Evolutionary conservation across 2,797 vertebrate species (phyloP), one percentile per base, ranked within the genome.

Genomic region (Danio albolineatus): DNA sequence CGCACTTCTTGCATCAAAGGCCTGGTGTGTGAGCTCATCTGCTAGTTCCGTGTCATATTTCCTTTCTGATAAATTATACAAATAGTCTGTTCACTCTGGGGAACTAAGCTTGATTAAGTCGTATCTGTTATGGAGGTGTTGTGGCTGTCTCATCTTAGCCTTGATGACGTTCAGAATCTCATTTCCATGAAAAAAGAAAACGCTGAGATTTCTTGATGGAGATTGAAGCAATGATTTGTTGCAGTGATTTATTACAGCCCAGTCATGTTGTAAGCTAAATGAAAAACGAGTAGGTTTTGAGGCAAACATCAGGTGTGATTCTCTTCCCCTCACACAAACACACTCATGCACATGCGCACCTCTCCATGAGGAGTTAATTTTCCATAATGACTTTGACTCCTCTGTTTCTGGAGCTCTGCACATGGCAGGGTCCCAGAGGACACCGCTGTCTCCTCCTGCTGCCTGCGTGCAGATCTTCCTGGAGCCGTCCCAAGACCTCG

Each of bases 321-420:
- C 66, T 74, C 59, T 43, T 49, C 36, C 51, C 39, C 59, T 39
- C 78, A 77, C 66, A 80, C 69, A 76, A 57, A 66, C 67, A 76
- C n/a, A 12, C n/a, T 61, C 46, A 9, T 7, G 28, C 62, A 61
- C 9, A 76, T 38, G 56, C 62, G n/a, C 64, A 36, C 51, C 39
- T 73, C 46, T 88, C 86, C 87, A 89, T 87, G 75, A 89, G 84
- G 70, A 88, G 86, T 92, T 90, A 90, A 92, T 94, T 94, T 93
- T 92, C 90, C 89, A 88, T 90, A 83, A 84, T 89, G 89, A 90
- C 90, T 93, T 91, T 93, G 90, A 93, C 90, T 93, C 91, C 90
- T 91, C 88, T 87, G 82, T 92, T 93, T 93, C 88, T 91, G 90
- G 90, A 92, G 90, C 89, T 87, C 86, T 81, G 90, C 85, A 90